Percentiles rank a stretch among this genome's conserved stretches.
Conservation (phyloP, 2,797 vertebrate species). For the Catamblyrhynchus diadema region DNA sequence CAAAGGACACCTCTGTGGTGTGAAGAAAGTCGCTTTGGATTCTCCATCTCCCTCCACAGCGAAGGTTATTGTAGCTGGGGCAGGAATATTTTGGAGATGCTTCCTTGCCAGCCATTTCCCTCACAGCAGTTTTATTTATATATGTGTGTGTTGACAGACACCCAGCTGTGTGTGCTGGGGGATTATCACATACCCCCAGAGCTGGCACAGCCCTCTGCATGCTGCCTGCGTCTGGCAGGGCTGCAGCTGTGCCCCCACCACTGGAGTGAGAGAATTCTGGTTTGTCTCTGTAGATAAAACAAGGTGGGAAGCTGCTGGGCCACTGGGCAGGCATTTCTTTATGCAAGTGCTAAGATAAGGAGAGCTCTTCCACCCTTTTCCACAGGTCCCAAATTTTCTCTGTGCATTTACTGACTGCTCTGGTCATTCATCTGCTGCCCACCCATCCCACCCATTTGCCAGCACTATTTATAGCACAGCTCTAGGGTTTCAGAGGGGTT, state of each 20-base stretch:
- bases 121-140: not conserved
- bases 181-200: not conserved
- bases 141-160: not conserved
- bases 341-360: not conserved
- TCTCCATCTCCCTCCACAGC: not conserved
- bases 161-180: not conserved
- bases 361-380: not conserved
- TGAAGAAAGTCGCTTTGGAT: not conserved
- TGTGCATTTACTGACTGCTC: not conserved
- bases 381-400: not conserved
- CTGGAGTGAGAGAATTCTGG: not conserved
- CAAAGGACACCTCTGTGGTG: not conserved
- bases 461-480: not conserved
- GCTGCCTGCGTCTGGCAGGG: not conserved
- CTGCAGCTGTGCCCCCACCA: fast-evolving
- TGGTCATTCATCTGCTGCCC: not conserved
- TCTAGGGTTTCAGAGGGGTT: not conserved
- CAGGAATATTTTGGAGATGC: not conserved
- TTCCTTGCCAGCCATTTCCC: not conserved
- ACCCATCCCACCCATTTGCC: not conserved
- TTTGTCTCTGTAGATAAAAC: not conserved
- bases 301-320: not conserved
- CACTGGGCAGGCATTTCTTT: not conserved
- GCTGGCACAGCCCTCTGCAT: fast-evolving
- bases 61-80: not conserved